Conservation (phyloP, 2,797 vertebrate species). For the Sorex maritimensis region DNA sequence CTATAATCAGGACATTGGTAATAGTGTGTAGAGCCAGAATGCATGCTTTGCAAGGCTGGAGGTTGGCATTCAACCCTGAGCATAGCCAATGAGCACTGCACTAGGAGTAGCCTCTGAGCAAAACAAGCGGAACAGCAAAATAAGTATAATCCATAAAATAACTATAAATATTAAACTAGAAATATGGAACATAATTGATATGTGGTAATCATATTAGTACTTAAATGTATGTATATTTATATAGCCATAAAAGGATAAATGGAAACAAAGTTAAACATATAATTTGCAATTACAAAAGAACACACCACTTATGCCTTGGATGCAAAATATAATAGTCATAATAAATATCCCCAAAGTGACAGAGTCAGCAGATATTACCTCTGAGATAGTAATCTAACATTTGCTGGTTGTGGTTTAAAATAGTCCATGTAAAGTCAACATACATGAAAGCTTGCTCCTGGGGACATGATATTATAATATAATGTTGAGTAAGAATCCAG, state of each 20-base stretch:
- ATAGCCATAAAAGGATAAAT: not conserved
- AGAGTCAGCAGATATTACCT: not conserved
- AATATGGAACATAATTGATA: not conserved
- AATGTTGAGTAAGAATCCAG: not conserved
- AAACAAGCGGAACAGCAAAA: too few relatives aligned
- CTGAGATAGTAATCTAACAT: not conserved
- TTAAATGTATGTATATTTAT: not conserved
- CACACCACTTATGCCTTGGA: conserved; percentile 16
- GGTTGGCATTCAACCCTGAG: too few relatives aligned
- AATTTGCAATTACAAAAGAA: not conserved
- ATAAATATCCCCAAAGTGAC: conserved; percentile 12
- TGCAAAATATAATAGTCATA: conserved; percentile 35
- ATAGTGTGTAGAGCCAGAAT: not conserved
- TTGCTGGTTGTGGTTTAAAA: conserved; percentile 47
- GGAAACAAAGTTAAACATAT: not conserved
- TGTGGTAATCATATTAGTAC: not conserved
- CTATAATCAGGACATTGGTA: not conserved
- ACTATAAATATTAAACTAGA: conserved; percentile 20
- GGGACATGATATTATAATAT: not conserved
- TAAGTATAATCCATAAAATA: not conserved
- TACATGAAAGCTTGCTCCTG: not conserved
- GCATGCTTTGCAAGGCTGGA: not conserved
- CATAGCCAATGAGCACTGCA: too few relatives aligned
- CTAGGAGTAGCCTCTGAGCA: too few relatives aligned
- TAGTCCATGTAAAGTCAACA: conserved; percentile 27